These are phyloP conservation scores for Cabera pusaria DNA, from an alignment of 2,888 invertebrate genomes.

Conservation along the genomic window DNA sequence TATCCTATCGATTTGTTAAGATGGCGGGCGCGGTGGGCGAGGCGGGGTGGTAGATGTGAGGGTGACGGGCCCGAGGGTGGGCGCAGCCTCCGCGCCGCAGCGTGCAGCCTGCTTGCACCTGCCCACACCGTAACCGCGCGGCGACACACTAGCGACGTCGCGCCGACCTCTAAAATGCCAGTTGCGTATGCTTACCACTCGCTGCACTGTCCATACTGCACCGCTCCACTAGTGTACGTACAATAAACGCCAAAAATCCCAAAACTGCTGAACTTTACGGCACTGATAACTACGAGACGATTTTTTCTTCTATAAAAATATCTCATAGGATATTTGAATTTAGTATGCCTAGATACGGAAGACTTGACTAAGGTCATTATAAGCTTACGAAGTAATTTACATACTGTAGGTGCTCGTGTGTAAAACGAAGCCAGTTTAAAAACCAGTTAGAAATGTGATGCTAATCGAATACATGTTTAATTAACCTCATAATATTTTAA, in stretches of 20 bases:
- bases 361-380: too few species aligned
- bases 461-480: slow-evolving; percentile 20
- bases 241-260: too few species aligned
- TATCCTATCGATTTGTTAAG: slow-evolving; percentile 85
- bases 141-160: slow-evolving; percentile 63
- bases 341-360: slow-evolving; percentile 8
- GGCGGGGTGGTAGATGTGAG: slow-evolving; percentile 45
- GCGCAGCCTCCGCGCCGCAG: slow-evolving; percentile 74
- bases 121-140: slow-evolving; percentile 64
- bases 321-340: too few species aligned
- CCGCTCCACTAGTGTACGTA: slow-evolving; percentile 1
- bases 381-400: too few species aligned
- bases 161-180: slow-evolving; percentile 37
- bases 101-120: slow-evolving; percentile 79
- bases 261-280: too few species aligned
- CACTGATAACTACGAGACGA: too few species aligned
- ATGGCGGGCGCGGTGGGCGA: slow-evolving; percentile 71
- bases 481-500: slow-evolving; percentile 12
- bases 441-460: slow-evolving; percentile 27
- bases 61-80: slow-evolving; percentile 58
- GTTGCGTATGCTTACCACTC: slow-evolving; percentile 15
- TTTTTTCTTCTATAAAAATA: too few species aligned
- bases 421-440: slow-evolving; percentile 16
- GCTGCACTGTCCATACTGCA: not conserved
- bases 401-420: slow-evolving; percentile 14